Percentiles rank a stretch among this genome's conserved stretches.
Evolutionary conservation across 2,797 vertebrate genomes (phyloP).

Genomic region (Aldrovandia affinis): DNA sequence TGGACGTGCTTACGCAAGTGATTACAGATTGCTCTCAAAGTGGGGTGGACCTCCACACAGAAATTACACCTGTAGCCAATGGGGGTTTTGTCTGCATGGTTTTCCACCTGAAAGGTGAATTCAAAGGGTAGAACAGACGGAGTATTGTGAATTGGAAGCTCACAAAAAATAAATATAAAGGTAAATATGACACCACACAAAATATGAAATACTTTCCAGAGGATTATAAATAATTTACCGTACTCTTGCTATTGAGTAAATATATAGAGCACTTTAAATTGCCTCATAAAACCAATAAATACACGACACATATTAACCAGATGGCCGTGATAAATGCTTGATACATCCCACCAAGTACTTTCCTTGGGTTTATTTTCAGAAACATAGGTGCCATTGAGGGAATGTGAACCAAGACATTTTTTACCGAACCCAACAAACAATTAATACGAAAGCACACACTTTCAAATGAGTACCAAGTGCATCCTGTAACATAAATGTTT

Average conservation of each 20-base stretch:
- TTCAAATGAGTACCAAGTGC: not conserved
- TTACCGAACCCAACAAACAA: not conserved
- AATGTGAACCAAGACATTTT: not conserved
- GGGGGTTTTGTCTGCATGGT: conserved; percentile 61
- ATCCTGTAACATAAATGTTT: not conserved
- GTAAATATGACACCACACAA: not conserved
- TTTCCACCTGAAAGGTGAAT: conserved; percentile 57
- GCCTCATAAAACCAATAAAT: too few relatives aligned
- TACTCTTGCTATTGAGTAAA: too few relatives aligned
- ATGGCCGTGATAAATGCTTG: too few relatives aligned
- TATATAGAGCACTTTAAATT: too few relatives aligned
- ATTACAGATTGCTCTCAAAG: conserved; percentile 96
- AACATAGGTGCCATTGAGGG: not conserved
- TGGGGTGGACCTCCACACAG: conserved; percentile 94
- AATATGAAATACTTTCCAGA: not conserved
- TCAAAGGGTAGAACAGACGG: not conserved
- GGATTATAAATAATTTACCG: too few relatives aligned
- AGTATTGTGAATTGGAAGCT: not conserved
- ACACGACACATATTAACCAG: too few relatives aligned
- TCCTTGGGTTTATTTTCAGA: not conserved
- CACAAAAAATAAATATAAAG: not conserved
- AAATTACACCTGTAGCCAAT: conserved; percentile 97
- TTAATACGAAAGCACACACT: not conserved
- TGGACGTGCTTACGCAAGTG: conserved; percentile 97
- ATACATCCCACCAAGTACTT: too few relatives aligned